phyloP scores from a whole-genome alignment of 2,113 vertebrate species.

The Plecotus auritus region DNA sequence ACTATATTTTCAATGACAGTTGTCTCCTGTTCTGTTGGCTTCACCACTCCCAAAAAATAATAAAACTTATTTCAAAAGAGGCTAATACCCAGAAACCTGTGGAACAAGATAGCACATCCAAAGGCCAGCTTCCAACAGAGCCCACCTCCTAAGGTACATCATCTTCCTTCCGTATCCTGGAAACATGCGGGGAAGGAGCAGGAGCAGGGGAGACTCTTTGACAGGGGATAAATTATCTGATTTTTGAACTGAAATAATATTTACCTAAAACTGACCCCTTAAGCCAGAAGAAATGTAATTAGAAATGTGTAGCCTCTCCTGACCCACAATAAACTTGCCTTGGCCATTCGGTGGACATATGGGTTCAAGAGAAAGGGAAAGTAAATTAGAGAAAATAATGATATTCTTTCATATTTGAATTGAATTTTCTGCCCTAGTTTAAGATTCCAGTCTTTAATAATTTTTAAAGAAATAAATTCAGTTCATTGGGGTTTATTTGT shows the following conservation, averaged over 20 bases:
- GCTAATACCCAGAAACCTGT: neutral
- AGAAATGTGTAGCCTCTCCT: neutral
- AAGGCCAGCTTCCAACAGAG: neutral
- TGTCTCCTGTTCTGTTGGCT: neutral
- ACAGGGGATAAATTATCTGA: neutral
- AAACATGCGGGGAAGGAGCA: neutral
- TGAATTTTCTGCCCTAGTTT: neutral
- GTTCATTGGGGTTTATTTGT: neutral
- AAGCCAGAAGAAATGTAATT: neutral
- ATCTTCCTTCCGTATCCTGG: neutral
- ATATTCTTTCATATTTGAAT: neutral
- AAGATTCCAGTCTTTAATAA: neutral
- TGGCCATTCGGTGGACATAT: no score
- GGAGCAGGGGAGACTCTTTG: neutral
- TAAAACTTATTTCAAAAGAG: neutral
- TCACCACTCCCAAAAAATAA: neutral
- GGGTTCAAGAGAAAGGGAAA: neutral
- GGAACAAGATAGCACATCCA: neutral
- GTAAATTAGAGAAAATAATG: neutral
- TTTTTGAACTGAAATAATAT: neutral
- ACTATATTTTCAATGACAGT: neutral
- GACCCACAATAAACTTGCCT: neutral
- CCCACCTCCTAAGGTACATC: accelerated
- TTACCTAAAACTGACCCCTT: neutral
- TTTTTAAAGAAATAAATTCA: neutral